A percentile compares a stretch with the other conserved stretches of the same genome.
Conservation (phyloP, 2,797 vertebrate genomes). For the Microcaecilia unicolor region DNA sequence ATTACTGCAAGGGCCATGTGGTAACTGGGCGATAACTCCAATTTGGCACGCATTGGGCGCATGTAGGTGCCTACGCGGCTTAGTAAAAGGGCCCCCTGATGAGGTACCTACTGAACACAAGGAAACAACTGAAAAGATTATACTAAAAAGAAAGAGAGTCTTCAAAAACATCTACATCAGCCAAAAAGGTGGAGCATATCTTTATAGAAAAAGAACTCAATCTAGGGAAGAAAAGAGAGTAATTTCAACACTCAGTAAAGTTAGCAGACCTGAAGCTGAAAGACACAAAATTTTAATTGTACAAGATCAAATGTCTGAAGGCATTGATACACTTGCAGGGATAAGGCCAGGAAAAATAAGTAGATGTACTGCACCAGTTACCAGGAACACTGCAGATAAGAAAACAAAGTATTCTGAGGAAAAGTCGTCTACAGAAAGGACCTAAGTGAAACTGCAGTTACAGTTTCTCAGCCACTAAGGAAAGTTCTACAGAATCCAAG, state of each 20-base stretch:
- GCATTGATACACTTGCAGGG: not conserved
- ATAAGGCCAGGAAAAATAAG: conserved; percentile 7
- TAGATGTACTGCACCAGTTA: conserved; percentile 17
- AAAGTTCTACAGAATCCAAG: conserved; percentile 42
- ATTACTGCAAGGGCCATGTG: too few species aligned
- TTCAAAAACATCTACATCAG: too few species aligned
- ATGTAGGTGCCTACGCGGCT: too few species aligned
- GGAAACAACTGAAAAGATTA: too few species aligned
- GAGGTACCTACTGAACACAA: too few species aligned
- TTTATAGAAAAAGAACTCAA: too few species aligned
- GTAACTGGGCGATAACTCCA: too few species aligned
- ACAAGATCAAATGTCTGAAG: not conserved
- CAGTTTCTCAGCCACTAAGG: conserved; percentile 14
- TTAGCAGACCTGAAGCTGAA: conserved; percentile 6
- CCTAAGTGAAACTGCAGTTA: conserved; percentile 26
- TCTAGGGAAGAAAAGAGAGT: not conserved
- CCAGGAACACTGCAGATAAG: conserved; percentile 48
- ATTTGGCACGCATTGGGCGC: too few species aligned
- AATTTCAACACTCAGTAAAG: conserved; percentile 5
- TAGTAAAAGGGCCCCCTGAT: too few species aligned
- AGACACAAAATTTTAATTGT: conserved; percentile 11
- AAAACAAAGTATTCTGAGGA: conserved; percentile 46
- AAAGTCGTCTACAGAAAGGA: conserved; percentile 20
- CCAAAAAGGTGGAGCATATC: too few species aligned
- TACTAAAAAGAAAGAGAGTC: too few species aligned